Evolutionary conservation across 2,888 invertebrate species (phyloP), one percentile per base, ranked within the genome.

Genomic region (Hydriomena furcata): DNA sequence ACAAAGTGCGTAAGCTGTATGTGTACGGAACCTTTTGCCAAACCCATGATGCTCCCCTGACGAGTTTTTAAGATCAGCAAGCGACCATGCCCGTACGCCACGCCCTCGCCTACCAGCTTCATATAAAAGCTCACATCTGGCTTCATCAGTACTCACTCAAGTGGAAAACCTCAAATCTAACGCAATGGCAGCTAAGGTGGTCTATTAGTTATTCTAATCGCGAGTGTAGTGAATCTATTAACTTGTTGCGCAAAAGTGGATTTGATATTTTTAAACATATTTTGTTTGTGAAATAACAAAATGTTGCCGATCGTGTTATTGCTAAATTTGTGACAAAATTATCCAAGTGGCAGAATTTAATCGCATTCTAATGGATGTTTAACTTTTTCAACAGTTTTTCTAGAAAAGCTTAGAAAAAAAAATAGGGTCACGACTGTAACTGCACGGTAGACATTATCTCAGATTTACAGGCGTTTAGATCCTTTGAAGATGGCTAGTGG

Each of bases 181-280:
- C 79, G 78, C 80, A 82, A 90, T 90, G 89, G 84, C 84, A 77
- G 74, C 84, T 70, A 89, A 89, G 89, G 89, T 88, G 76, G 84
- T 68, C 61, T 76, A 56, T 63, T n/a, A n/a, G n/a, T n/a, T 63
- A 61, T 56, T 59, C 25, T 45, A 43, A 36, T 55, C 54, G 52
- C 59, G 58, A 65, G 76, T 75, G 63, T 28, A 56, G 63, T 65
- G 36, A 41, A 36, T 40, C 53, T 49, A 32, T 45, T 40, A 28
- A 37, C 31, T 40, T 24, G 23, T 45, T 38, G 40, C 38, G 46
- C 38, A 20, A 38, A 31, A 24, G 32, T 40, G 10, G 21, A 37
- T 35, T 43, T 8, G 5, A 38, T 34, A 32, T 8, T 25, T 20
- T 32, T 45, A 38, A 27, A 28, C 40, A 17, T 4, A n/a, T 12